Evolutionary conservation across 1,140 invertebrate species (phyloP).

Genomic region (Sycobia sp.): DNA sequence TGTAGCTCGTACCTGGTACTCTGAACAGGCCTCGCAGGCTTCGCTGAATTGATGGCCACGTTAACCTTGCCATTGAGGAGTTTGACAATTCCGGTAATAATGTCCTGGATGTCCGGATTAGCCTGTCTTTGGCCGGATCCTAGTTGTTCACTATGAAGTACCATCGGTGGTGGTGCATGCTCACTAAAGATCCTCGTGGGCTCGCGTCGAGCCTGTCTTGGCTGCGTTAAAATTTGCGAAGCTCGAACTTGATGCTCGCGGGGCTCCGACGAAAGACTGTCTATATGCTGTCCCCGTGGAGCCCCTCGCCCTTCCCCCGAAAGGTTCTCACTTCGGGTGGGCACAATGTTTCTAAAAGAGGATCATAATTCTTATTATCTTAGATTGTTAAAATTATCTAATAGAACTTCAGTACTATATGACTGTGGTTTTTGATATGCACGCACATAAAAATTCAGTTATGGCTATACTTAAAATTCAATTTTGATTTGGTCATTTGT

Average conservation of each 20-base stretch:
- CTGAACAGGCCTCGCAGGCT: constrained; percentile 62
- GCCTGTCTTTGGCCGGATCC: constrained; percentile 63
- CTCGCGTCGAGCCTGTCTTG: constrained; percentile 52
- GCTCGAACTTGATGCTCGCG: constrained; percentile 46
- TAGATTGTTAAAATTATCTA: not conserved
- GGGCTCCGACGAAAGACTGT: constrained; percentile 69
- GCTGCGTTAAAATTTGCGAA: constrained; percentile 39
- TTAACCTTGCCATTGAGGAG: constrained; percentile 87
- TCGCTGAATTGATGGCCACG: constrained; percentile 72
- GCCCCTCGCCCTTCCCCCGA: constrained; percentile 76
- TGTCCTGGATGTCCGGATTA: constrained; percentile 86
- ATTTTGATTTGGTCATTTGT: too few species aligned
- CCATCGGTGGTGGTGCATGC: constrained; percentile 42
- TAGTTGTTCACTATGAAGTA: constrained; percentile 57
- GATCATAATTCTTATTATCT: not conserved
- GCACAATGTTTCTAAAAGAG: constrained; percentile 40
- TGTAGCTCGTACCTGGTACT: constrained; percentile 51
- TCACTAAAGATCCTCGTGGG: constrained; percentile 55
- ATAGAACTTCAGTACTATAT: too few species aligned
- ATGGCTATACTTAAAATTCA: too few species aligned
- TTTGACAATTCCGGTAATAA: constrained; percentile 88
- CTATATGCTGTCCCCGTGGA: constrained; percentile 63
- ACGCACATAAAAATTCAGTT: too few species aligned
- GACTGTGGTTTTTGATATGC: too few species aligned
- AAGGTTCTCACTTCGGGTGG: constrained; percentile 46